Conservation (phyloP, 1,140 invertebrate genomes). For the Dreissena polymorpha region DNA sequence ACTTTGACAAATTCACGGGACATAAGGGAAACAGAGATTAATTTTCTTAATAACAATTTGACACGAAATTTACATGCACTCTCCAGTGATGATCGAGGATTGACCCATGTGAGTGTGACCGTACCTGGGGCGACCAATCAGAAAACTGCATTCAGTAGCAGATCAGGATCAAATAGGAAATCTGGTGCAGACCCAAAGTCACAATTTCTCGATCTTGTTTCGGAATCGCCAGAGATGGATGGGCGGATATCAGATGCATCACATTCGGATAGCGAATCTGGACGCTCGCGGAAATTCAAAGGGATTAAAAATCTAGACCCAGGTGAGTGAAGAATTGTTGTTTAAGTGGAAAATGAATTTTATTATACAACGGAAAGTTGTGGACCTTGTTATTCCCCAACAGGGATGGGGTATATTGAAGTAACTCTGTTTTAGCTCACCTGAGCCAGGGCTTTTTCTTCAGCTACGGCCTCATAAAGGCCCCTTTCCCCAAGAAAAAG, state of each 20-base stretch:
- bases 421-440: too few relatives aligned
- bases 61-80: slow-evolving; percentile 21
- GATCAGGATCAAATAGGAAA: slow-evolving; percentile 13
- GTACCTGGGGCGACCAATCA: slow-evolving; percentile 19
- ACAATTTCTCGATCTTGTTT: slow-evolving; percentile 41
- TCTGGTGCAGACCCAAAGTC: slow-evolving; percentile 19
- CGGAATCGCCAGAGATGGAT: slow-evolving; percentile 37
- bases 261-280: slow-evolving; percentile 43
- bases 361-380: too few relatives aligned
- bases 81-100: neutral
- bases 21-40: slow-evolving; percentile 52
- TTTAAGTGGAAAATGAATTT: neutral
- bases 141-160: neutral
- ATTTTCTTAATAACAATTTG: slow-evolving; percentile 53
- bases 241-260: slow-evolving; percentile 31
- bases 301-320: slow-evolving; percentile 39
- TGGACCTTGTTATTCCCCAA: too few relatives aligned
- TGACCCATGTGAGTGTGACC: slow-evolving; percentile 48
- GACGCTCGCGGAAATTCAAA: slow-evolving; percentile 21
- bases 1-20: slow-evolving; percentile 50
- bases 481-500: too few relatives aligned
- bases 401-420: too few relatives aligned
- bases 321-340: slow-evolving; percentile 34
- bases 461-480: too few relatives aligned
- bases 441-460: too few relatives aligned